These are phyloP conservation scores for Hypotaenidia philippensis DNA, from an alignment of 2,797 vertebrate species.

Conservation along the genomic window DNA sequence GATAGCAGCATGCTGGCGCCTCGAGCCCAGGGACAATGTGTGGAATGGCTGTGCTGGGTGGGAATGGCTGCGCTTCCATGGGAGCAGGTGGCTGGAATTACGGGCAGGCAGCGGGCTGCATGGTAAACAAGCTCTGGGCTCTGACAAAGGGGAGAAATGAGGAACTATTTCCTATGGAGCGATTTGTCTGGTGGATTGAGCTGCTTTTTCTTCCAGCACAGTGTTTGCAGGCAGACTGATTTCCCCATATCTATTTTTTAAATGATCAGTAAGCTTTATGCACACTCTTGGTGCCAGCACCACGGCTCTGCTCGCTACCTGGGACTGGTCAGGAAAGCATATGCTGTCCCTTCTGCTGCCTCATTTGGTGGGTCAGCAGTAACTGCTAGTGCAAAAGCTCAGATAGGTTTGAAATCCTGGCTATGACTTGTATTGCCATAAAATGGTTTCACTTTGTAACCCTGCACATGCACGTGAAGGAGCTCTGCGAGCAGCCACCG, in stretches of 20 bases:
- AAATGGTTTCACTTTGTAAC: neutral
- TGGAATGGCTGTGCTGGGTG: neutral
- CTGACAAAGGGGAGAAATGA: neutral
- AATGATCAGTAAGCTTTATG: neutral
- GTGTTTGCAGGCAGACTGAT: neutral
- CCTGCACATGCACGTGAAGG: accelerated
- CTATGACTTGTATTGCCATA: too few species aligned
- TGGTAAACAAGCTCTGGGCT: neutral
- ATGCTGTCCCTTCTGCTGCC: accelerated
- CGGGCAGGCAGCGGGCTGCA: neutral
- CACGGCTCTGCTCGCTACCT: neutral
- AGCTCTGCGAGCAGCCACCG: neutral
- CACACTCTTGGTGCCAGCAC: accelerated
- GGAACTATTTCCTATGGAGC: neutral
- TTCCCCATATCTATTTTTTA: neutral
- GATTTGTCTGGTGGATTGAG: neutral
- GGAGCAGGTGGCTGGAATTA: neutral
- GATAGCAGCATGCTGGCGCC: neutral
- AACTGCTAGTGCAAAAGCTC: neutral
- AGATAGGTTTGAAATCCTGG: neutral
- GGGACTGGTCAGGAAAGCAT: neutral
- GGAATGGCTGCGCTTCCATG: neutral
- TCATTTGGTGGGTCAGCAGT: neutral
- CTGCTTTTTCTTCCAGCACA: neutral
- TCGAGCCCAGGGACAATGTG: neutral